Evolutionary conservation across 2,113 vertebrate genomes (phyloP).

Genomic region (Syrmaticus mikado): DNA sequence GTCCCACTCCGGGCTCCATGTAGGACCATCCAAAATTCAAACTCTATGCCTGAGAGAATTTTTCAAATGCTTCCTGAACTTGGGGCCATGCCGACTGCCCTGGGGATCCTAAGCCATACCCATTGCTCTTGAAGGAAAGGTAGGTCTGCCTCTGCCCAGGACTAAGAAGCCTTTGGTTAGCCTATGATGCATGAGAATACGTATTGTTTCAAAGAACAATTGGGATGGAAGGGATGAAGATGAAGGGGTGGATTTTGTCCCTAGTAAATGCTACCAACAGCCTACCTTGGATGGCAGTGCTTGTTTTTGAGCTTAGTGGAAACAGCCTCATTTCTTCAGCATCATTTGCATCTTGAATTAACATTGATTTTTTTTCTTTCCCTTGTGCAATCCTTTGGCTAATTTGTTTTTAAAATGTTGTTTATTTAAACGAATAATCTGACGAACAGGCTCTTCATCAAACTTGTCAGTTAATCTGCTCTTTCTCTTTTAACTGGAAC

Average conservation of each 20-base stretch:
- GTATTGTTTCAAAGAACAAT: not conserved
- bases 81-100: not conserved
- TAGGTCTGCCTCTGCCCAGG: not conserved
- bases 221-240: not conserved
- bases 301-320: not conserved
- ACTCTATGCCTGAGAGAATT: not conserved
- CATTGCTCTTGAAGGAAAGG: not conserved
- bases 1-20: not conserved
- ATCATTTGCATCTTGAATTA: constrained; percentile 6
- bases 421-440: constrained; percentile 44
- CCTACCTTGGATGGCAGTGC: not conserved
- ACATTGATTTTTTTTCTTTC: not conserved
- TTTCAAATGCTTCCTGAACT: not conserved
- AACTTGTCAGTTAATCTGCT: not conserved
- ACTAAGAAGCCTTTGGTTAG: not conserved
- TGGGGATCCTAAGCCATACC: not conserved
- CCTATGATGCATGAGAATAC: fast-evolving
- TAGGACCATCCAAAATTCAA: not conserved
- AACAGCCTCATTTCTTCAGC: not conserved
- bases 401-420: constrained; percentile 41
- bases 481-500: constrained; percentile 47
- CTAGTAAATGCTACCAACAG: not conserved
- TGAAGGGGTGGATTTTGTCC: not conserved
- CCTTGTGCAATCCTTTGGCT: not conserved
- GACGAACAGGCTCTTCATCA: constrained; percentile 1